These are phyloP conservation scores for Astreopora myriophthalma DNA, from an alignment of 64 coral and sea anemone species.

Conservation along the genomic window DNA sequence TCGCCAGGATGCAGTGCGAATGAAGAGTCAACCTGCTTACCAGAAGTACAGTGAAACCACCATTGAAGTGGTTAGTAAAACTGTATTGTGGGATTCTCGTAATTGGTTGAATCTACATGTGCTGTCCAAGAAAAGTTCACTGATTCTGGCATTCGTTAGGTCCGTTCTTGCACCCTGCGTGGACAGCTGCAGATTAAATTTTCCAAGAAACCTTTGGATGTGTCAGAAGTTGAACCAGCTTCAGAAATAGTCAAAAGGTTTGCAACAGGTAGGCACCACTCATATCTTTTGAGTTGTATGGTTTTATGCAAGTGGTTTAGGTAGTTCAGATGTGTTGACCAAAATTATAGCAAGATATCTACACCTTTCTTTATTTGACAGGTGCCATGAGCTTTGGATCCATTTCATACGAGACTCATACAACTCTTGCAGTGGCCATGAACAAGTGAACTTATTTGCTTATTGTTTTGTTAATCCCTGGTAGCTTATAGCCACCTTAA, in stretches of 20 bases:
- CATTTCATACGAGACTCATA: conserved; percentile 94
- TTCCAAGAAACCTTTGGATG: conserved; percentile 72
- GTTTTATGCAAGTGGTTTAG: too few species aligned
- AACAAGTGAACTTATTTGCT: conserved; percentile 68
- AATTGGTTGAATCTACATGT: neutral
- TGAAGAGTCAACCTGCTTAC: conserved; percentile 77
- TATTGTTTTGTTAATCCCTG: too few species aligned
- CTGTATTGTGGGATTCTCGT: neutral
- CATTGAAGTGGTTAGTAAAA: conserved; percentile 66
- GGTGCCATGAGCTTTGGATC: conserved; percentile 99
- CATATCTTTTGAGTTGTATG: too few species aligned
- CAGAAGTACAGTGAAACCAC: conserved; percentile 84
- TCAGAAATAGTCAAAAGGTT: conserved; percentile 94
- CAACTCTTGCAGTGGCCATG: conserved; percentile 88
- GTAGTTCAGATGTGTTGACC: too few species aligned
- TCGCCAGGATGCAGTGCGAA: conserved; percentile 85
- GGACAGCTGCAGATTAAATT: conserved; percentile 94
- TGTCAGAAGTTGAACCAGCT: conserved; percentile 92
- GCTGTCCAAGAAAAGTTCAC: neutral
- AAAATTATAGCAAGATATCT: too few species aligned
- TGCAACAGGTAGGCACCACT: conserved; percentile 80
- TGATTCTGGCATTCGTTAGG: conserved; percentile 41
- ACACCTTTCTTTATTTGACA: too few species aligned
- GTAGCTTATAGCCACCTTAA: too few species aligned
- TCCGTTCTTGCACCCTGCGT: conserved; percentile 94